Base-by-base conservation (phyloP, 1,140 invertebrate genomes). In the Caenorhabditis brenneri region DNA sequence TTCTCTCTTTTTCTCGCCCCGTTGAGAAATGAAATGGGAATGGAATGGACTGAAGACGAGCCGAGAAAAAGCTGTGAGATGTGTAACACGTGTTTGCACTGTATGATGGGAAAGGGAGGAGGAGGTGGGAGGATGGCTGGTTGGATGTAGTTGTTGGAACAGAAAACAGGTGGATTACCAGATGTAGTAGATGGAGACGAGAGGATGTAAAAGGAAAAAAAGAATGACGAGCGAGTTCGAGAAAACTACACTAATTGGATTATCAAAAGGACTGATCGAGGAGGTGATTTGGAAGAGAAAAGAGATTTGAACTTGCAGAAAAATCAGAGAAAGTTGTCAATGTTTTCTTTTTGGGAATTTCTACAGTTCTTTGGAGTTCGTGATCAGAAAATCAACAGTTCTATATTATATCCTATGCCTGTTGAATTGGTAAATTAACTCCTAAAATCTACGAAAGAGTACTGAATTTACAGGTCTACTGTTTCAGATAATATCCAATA, bases 161-260 rank as follows among this genome's bases (percentile, higher is more conserved):
- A 12, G 65, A 74, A 74, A 42, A 74, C 65, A 74, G 65, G 29
- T 42, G 65, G 65, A 74, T 74, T 74, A 74, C 65, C 36, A 36
- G 58, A 65, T 9, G 15, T 36, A 36, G 2, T 51, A 6, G 24
- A 22, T n/a, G 6, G 33, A 65, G 58, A 36, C n/a, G n/a, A 10
- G 3, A 80, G 24, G 33, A 16, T 10, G 48, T 10, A 24, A 55
- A 16, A 55, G 6, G 33, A 24, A n/a, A 51, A 46, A 31, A 79
- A 31, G 12, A 42, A 79, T 4, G 48, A 79, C 15, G 9, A 79
- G 27, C 3, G 48, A 49, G 48, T 79, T 48, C 24, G 29, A 48
- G 24, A 51, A 55, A 80, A 80, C 27, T 31, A 55, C 27, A 51
- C 46, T 55, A 80, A 80, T 55, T 55, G 51, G 51, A 53, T 80